These are phyloP conservation scores for Pseudochromis fuscus DNA, from an alignment of 2,797 vertebrate species.

Conservation along the genomic window DNA sequence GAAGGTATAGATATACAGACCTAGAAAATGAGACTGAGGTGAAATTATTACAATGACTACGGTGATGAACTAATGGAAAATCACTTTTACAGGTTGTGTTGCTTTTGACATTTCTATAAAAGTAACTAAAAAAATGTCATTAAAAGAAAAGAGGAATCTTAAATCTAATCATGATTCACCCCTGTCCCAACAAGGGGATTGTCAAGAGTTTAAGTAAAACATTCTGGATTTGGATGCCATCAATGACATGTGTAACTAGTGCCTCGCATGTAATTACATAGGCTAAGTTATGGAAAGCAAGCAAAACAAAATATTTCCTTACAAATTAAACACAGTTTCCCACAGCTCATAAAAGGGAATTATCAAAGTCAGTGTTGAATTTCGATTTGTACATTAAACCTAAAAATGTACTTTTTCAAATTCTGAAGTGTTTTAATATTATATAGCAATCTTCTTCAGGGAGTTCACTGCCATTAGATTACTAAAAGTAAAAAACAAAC, in stretches of 20 bases:
- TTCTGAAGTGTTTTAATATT: neutral
- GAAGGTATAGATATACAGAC: conserved; percentile 44
- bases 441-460: no score
- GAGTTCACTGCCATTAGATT: neutral
- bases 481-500: neutral
- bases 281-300: neutral
- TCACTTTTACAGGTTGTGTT: conserved; percentile 6
- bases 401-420: no score
- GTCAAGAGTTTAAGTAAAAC: neutral
- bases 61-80: neutral
- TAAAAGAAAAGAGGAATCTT: neutral
- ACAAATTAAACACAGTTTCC: neutral
- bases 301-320: neutral
- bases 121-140: neutral
- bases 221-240: neutral
- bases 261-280: conserved; percentile 23
- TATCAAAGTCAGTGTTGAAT: neutral
- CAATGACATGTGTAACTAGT: neutral
- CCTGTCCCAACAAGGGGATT: neutral
- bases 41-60: conserved; percentile 4
- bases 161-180: conserved; percentile 1
- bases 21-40: conserved; percentile 12
- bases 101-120: neutral
- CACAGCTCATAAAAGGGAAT: conserved; percentile 12
- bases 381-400: neutral